phyloP scores from a whole-genome alignment of 1,140 invertebrate species.

The Atta cephalotes region DNA sequence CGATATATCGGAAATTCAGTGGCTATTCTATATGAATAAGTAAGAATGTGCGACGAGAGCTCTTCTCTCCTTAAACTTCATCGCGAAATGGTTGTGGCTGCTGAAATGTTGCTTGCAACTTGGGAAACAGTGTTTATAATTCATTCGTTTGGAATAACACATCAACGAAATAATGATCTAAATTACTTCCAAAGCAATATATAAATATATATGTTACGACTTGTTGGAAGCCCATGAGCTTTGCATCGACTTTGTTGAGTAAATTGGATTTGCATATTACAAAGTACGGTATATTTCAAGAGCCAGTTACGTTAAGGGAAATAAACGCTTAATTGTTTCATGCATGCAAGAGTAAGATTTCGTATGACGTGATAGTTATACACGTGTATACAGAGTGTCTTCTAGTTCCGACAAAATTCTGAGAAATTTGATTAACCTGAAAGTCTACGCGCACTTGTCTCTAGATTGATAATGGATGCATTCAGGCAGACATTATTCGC shows the following conservation, averaged over 20 bases:
- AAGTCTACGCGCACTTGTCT: background rate
- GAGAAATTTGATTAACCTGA: background rate
- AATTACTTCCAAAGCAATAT: slow-evolving; percentile 2
- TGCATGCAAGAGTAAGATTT: background rate
- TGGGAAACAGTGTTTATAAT: slow-evolving; percentile 27
- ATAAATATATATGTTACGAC: slow-evolving; percentile 26
- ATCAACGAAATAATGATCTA: slow-evolving; percentile 37
- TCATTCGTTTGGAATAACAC: slow-evolving; percentile 15
- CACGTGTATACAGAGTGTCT: background rate
- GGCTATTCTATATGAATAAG: slow-evolving; percentile 50
- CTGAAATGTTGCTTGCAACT: slow-evolving; percentile 16
- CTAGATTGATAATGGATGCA: background rate
- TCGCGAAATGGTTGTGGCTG: background rate
- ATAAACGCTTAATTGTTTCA: slow-evolving; percentile 24
- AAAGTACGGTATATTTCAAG: background rate
- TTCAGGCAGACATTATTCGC: too few species aligned
- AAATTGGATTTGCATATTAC: slow-evolving; percentile 55
- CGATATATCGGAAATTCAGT: slow-evolving; percentile 57
- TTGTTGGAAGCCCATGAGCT: slow-evolving; percentile 36
- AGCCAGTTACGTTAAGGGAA: slow-evolving; percentile 21
- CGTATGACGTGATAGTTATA: background rate
- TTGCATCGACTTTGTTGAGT: slow-evolving; percentile 7
- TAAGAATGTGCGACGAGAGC: background rate
- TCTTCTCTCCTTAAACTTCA: background rate
- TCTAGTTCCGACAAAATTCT: background rate